Conservation (phyloP, 2,797 vertebrate species). For the Tinamus major region DNA sequence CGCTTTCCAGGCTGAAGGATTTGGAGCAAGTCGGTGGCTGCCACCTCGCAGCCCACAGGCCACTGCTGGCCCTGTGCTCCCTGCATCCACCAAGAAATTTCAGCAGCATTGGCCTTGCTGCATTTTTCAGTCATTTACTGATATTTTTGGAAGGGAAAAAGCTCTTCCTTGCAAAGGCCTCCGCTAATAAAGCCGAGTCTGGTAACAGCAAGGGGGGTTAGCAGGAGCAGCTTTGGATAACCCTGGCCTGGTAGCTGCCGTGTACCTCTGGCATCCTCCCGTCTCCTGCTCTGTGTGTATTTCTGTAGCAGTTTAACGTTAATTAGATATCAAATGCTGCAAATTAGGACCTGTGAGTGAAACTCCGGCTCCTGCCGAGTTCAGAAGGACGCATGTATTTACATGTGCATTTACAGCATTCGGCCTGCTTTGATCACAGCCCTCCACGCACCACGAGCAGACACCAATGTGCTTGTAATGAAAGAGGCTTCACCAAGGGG, state of each 20-base stretch:
- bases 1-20: neutral
- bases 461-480: neutral
- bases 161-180: accelerated
- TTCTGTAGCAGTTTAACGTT: neutral
- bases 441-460: neutral
- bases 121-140: neutral
- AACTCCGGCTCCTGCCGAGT: neutral
- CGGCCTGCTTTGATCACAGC: neutral
- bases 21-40: neutral
- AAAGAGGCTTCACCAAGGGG: neutral
- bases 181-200: accelerated
- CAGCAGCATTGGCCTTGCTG: neutral
- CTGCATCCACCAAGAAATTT: neutral
- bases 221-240: neutral
- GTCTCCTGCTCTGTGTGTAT: neutral
- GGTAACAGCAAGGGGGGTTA: too few relatives aligned
- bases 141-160: neutral
- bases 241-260: neutral
- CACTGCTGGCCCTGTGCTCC: neutral
- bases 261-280: neutral
- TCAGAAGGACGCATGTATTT: neutral
- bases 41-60: neutral
- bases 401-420: neutral
- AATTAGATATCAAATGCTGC: neutral
- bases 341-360: neutral